Percentiles rank a stretch among this genome's conserved stretches.
Evolutionary conservation across 2,888 invertebrate species (phyloP).

Genomic region (Thymelicus sylvestris): DNA sequence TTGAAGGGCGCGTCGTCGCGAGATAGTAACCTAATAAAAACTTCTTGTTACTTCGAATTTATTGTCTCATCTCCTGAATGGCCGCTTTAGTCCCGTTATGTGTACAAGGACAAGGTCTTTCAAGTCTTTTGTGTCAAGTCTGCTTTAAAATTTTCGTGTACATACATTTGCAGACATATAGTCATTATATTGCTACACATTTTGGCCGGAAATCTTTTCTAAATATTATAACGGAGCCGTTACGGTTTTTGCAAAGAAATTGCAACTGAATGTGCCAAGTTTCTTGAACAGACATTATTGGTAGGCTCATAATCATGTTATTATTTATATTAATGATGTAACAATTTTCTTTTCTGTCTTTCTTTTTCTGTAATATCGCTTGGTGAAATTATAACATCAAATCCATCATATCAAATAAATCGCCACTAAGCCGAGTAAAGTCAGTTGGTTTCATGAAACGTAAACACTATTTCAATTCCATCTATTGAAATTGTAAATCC

Average conservation of each 20-base stretch:
- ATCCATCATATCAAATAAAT: too few species aligned
- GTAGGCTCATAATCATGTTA: too few species aligned
- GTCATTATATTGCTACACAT: neutral
- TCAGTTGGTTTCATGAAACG: neutral
- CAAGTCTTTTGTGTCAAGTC: constrained; percentile 22
- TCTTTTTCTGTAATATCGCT: too few species aligned
- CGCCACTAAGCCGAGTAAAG: too few species aligned
- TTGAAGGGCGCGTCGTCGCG: neutral
- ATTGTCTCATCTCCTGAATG: constrained; percentile 41
- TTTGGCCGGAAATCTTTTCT: constrained; percentile 2
- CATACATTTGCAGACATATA: too few species aligned
- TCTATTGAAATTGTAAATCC: neutral
- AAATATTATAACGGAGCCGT: neutral
- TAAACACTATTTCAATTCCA: constrained; percentile 3
- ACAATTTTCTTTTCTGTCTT: too few species aligned
- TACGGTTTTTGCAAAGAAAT: constrained; percentile 39
- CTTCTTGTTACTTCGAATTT: constrained; percentile 37
- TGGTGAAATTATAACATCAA: too few species aligned
- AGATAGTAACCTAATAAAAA: constrained; percentile 24
- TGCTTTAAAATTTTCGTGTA: constrained; percentile 21
- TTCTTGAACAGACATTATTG: neutral
- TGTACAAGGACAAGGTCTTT: constrained; percentile 19
- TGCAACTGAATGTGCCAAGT: constrained; percentile 50
- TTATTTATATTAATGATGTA: too few species aligned
- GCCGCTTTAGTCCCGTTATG: constrained; percentile 32